Conservation (phyloP, 1,140 invertebrate genomes). For the Trypoxylus dichotomus region DNA sequence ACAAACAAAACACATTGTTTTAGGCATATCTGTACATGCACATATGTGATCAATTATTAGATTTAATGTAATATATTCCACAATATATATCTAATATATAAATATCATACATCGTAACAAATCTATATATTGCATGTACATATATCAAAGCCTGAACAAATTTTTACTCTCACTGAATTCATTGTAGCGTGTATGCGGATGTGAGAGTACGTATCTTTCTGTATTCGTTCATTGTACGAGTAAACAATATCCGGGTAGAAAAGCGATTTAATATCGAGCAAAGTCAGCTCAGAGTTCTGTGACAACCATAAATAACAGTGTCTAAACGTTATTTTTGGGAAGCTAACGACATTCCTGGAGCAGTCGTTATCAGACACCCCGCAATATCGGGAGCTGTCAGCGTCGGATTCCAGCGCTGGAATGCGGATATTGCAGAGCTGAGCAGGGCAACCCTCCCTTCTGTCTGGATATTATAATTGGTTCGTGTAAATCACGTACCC, state of each 20-base stretch:
- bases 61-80: too few relatives aligned
- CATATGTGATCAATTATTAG: too few relatives aligned
- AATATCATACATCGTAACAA: too few relatives aligned
- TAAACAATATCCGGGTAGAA: conserved; percentile 27
- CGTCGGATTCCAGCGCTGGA: conserved; percentile 50
- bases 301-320: conserved; percentile 52
- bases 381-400: conserved; percentile 52
- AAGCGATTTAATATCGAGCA: conserved; percentile 35
- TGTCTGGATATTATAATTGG: conserved; percentile 41
- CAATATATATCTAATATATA: too few relatives aligned
- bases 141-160: too few relatives aligned
- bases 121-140: too few relatives aligned
- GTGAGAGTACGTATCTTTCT: conserved; percentile 5
- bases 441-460: conserved; percentile 32
- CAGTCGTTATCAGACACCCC: conserved; percentile 53
- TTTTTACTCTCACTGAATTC: conserved; percentile 4
- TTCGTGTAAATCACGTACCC: conserved; percentile 38
- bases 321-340: conserved; percentile 53
- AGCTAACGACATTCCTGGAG: conserved; percentile 53
- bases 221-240: conserved; percentile 17
- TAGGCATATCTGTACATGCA: too few relatives aligned
- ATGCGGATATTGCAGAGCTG: conserved; percentile 51
- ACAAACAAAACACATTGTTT: too few relatives aligned
- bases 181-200: conserved; percentile 1
- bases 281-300: conserved; percentile 37